Conservation (phyloP, 35 echinoderm and acorn worm species). For the Patiria miniata region DNA sequence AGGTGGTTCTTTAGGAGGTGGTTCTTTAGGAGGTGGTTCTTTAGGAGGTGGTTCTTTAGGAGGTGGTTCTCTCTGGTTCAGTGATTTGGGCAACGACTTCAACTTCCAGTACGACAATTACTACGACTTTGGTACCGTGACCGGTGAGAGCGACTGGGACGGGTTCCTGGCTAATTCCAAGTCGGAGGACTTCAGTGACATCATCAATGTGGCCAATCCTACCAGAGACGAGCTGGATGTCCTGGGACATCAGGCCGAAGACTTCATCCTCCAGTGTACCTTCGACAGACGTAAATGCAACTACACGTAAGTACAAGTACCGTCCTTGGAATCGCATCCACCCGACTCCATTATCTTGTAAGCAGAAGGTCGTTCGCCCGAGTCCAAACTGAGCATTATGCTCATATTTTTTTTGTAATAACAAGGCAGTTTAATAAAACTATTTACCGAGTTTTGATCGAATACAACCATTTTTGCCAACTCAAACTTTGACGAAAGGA, state of each 20-base stretch:
- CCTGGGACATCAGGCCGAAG: slow-evolving; percentile 70
- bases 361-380: background rate
- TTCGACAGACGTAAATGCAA: slow-evolving; percentile 88
- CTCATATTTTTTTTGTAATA: no score
- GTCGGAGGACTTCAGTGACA: slow-evolving; percentile 85
- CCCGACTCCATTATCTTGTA: background rate
- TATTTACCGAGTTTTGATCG: no score
- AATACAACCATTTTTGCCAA: no score
- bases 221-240: slow-evolving; percentile 61
- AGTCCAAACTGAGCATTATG: no score
- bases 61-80: slow-evolving; percentile 7
- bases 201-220: slow-evolving; percentile 72
- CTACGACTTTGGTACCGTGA: slow-evolving; percentile 71
- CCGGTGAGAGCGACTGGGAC: slow-evolving; percentile 84
- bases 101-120: slow-evolving; percentile 75
- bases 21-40: background rate
- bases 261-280: slow-evolving; percentile 92
- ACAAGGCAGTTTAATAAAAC: no score
- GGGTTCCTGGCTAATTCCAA: slow-evolving; percentile 85
- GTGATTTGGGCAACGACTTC: slow-evolving; percentile 40
- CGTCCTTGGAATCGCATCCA: no score
- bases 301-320: slow-evolving; percentile 83
- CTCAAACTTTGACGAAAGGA: no score
- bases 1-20: background rate
- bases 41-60: background rate